Base-by-base conservation (phyloP, 2,888 invertebrate genomes). In the Oligia fasciuncula region DNA sequence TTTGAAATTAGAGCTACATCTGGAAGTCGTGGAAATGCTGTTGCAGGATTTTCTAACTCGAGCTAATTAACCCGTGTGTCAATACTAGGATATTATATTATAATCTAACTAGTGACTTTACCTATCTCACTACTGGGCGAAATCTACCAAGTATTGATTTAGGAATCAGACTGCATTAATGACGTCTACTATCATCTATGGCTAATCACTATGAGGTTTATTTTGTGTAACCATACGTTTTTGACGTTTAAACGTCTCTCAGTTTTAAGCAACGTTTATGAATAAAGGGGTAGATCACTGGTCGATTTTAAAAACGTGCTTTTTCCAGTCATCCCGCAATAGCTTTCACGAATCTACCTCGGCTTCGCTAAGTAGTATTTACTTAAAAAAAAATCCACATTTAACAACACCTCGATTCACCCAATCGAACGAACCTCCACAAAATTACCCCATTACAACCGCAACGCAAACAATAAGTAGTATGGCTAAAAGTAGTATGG, bases 381-480 rank as follows among this genome's bases (percentile, higher is more conserved):
- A 43, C 9, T 51, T 43, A 43, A 35, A 51, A 66, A 81, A 35
- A 46, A 51, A 17, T 5, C 19, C 5, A 29, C 6, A 54, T 68
- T 40, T 62, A 76, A 76, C 40, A 69, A 40, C 57, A 69, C 35
- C 2, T 67, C 29, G n/a, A 51, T 73, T 70, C 46, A 54, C 23
- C 46, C 54, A 77, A 72, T 85, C 57, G 67, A 65, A 71, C 9
- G 13, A 13, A 14, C 5, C 67, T 75, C 73, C 54, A 73, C 66
- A 72, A 71, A 81, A 73, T 76, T 46, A 66, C 65, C 67, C 69
- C 46, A 68, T 60, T 84, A 77, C 60, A 74, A 77, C 78, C 74
- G 74, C 77, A 84, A 71, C 60, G 46, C 79, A 85, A 79, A 80
- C 75, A 80, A 74, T 79, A 49, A 79, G 62, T n/a, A 75, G 49